Conservation (phyloP, 2,113 vertebrate species). For the Sterrhoptilus dennistouni region DNA sequence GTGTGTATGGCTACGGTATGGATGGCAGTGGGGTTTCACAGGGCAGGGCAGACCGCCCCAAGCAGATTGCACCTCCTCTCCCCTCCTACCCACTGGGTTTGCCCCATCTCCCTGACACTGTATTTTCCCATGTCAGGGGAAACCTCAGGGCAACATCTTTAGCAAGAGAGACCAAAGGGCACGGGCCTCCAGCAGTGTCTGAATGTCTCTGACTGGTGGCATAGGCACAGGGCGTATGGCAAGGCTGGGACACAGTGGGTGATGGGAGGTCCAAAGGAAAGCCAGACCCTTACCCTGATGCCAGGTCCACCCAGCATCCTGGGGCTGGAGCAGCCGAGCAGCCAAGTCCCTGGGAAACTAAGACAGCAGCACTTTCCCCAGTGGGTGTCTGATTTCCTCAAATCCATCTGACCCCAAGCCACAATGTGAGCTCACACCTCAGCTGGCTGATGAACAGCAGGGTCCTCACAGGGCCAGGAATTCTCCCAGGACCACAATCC, state of each 20-base stretch:
- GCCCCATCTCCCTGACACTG: neutral
- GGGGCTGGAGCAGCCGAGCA: neutral
- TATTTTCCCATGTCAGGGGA: neutral
- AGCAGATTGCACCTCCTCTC: neutral
- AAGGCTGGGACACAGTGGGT: neutral
- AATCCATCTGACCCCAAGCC: neutral
- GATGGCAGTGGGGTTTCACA: neutral
- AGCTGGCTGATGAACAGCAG: rapidly evolving
- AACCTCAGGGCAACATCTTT: neutral
- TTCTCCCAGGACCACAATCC: rapidly evolving
- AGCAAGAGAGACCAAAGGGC: neutral
- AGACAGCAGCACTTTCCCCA: neutral
- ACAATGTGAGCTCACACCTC: neutral
- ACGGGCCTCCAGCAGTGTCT: neutral
- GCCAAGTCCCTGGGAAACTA: slow-evolving; percentile 33
- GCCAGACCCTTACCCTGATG: neutral
- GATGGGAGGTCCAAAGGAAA: neutral
- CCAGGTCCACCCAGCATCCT: neutral
- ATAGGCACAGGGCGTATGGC: neutral
- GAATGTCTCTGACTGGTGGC: neutral
- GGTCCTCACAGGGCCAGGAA: neutral
- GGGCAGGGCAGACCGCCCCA: neutral
- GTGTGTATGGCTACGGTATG: neutral
- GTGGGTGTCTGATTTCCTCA: neutral
- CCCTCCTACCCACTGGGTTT: neutral